Conservation (phyloP, 53 echinoderm and acorn worm species). For the Mesocentrotus franciscanus region DNA sequence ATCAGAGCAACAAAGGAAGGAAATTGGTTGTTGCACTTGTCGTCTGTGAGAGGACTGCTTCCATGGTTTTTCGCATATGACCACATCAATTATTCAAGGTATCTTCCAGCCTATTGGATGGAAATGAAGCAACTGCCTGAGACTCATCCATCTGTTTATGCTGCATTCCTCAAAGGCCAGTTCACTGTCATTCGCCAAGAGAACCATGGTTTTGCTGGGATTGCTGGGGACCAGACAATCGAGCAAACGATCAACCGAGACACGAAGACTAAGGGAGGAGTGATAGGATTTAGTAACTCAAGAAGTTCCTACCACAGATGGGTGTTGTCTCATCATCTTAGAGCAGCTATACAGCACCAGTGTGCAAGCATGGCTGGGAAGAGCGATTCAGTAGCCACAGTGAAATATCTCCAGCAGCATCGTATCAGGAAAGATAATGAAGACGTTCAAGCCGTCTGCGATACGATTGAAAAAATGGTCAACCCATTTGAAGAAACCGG, state of each 20-base stretch:
- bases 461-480: neutral
- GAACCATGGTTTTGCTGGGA: constrained; percentile 64
- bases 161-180: constrained; percentile 59
- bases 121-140: constrained; percentile 72
- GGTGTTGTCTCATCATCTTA: constrained; percentile 69
- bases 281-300: constrained; percentile 69
- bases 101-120: constrained; percentile 73
- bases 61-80: too few relatives aligned
- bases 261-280: constrained; percentile 72
- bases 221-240: constrained; percentile 73
- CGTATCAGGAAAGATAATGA: constrained; percentile 35
- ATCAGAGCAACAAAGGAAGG: too few relatives aligned
- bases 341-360: constrained; percentile 70
- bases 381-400: neutral
- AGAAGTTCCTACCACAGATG: constrained; percentile 70
- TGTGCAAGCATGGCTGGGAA: constrained; percentile 83
- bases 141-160: constrained; percentile 70
- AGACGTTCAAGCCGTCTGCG: neutral
- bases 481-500: neutral
- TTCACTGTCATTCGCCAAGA: constrained; percentile 77
- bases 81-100: too few relatives aligned
- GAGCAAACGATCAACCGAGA: constrained; percentile 75
- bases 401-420: constrained; percentile 31
- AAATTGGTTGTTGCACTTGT: too few relatives aligned
- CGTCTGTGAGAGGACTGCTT: constrained; percentile 7